Percentiles rank a stretch among this genome's conserved stretches.
Conservation (phyloP, 2,888 invertebrate genomes). For the Pammene fasciana region DNA sequence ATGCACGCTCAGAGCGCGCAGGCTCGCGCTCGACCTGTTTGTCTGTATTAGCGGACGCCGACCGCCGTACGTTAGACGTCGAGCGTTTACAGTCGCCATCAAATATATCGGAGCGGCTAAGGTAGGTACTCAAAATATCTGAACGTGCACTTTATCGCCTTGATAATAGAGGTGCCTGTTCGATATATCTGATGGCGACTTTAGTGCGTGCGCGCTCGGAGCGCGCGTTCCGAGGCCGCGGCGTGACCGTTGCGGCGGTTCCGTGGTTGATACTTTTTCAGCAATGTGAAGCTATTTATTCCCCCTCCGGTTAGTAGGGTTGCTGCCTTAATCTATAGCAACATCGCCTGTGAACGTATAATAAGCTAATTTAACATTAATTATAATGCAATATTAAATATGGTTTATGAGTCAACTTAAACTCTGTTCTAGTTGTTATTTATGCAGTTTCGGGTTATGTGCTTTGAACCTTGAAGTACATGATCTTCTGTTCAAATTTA, state of each 20-base stretch:
- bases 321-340: slow-evolving; percentile 23
- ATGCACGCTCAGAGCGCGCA: no score
- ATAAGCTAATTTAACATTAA: slow-evolving; percentile 22
- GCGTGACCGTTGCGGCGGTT: slow-evolving; percentile 2
- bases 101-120: no score
- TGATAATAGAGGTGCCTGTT: no score
- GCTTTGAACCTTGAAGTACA: slow-evolving; percentile 9
- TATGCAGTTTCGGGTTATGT: slow-evolving; percentile 14
- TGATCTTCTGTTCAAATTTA: slow-evolving; percentile 18
- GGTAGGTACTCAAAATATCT: no score
- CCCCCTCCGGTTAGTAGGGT: slow-evolving; percentile 25
- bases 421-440: slow-evolving; percentile 27
- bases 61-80: no score
- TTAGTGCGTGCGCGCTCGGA: no score
- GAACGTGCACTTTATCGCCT: no score
- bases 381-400: slow-evolving; percentile 28
- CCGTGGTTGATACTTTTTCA: slow-evolving; percentile 19
- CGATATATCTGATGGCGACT: no score
- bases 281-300: slow-evolving; percentile 23
- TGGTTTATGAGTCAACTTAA: slow-evolving; percentile 16
- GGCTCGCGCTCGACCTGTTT: no score
- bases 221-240: no score
- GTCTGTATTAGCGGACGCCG: no score
- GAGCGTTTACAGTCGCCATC: no score
- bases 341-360: slow-evolving; percentile 14